These are phyloP conservation scores for Anguilla rostrata DNA, from an alignment of 2,113 vertebrate species.

Conservation along the genomic window DNA sequence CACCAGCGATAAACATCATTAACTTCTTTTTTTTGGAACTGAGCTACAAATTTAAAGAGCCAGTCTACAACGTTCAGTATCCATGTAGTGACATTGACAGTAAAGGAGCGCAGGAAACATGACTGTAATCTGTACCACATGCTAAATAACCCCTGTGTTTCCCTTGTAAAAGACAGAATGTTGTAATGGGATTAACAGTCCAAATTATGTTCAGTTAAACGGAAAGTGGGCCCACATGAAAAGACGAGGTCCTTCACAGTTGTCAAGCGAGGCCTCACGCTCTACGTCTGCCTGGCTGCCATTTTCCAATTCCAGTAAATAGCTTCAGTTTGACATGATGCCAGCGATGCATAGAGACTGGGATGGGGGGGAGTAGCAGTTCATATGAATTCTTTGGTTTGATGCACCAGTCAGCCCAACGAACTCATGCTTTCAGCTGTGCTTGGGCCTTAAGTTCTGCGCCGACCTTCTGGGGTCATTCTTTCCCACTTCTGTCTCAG, in stretches of 20 bases:
- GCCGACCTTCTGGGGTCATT: not conserved
- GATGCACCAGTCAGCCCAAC: not conserved
- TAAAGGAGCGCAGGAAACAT: not conserved
- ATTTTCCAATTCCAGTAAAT: not conserved
- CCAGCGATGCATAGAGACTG: not conserved
- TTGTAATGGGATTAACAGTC: slow-evolving; percentile 11
- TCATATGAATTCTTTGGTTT: not conserved
- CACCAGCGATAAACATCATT: not conserved
- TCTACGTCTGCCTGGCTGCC: not conserved
- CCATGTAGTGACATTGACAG: not conserved
- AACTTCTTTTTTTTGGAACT: not conserved
- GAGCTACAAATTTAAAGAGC: slow-evolving; percentile 9
- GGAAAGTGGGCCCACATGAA: not conserved
- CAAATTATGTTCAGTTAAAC: not conserved
- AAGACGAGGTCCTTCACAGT: not conserved
- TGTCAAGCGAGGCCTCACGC: not conserved
- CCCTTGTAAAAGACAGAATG: slow-evolving; percentile 1
- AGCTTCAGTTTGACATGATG: not conserved
- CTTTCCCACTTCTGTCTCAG: not conserved
- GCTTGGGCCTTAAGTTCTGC: not conserved
- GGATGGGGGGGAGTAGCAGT: not conserved
- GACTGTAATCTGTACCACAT: slow-evolving; percentile 13
- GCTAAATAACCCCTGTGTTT: not conserved
- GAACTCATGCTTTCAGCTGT: not conserved
- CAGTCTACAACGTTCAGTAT: not conserved